Percentiles rank a stretch among this genome's conserved stretches.
Evolutionary conservation across 2,888 invertebrate species (phyloP).

Genomic region (Andrena flavipes): DNA sequence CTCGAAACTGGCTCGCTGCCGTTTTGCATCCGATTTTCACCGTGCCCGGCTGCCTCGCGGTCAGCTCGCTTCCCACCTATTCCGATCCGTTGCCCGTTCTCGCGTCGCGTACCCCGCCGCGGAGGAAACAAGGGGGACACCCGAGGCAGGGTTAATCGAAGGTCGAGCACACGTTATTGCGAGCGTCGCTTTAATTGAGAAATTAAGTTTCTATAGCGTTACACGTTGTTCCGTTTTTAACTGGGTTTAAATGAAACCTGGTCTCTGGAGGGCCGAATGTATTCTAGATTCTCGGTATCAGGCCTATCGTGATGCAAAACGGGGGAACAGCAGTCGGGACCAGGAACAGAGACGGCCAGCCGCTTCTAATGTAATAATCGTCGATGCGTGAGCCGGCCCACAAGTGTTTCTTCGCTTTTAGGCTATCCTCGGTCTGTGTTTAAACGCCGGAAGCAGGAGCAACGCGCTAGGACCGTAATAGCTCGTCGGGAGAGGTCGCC

Average conservation of each 20-base stretch:
- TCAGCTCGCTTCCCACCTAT: background rate
- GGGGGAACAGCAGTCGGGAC: constrained; percentile 21
- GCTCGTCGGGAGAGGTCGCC: background rate
- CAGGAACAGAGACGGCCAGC: constrained; percentile 29
- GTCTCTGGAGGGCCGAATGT: background rate
- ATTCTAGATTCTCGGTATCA: background rate
- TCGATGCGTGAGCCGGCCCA: constrained; percentile 67
- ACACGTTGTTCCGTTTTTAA: no score
- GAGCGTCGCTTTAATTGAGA: no score
- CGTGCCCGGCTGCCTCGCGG: background rate
- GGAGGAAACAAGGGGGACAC: no score
- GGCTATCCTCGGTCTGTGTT: constrained; percentile 44
- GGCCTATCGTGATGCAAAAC: constrained; percentile 29
- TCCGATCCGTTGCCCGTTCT: no score
- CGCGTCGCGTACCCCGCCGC: no score
- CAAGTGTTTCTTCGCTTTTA: constrained; percentile 11
- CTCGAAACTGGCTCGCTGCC: background rate
- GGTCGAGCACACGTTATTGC: no score
- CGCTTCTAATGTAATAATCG: constrained; percentile 73
- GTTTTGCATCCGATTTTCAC: constrained; percentile 7
- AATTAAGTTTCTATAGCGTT: no score
- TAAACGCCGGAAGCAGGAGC: constrained; percentile 69
- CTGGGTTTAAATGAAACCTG: background rate
- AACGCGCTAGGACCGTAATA: constrained; percentile 53
- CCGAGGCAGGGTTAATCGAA: no score